A percentile compares a stretch with the other conserved stretches of the same genome.
These are phyloP conservation scores for Hedya salicella DNA, from an alignment of 2,888 invertebrate genomes.

Conservation along the genomic window DNA sequence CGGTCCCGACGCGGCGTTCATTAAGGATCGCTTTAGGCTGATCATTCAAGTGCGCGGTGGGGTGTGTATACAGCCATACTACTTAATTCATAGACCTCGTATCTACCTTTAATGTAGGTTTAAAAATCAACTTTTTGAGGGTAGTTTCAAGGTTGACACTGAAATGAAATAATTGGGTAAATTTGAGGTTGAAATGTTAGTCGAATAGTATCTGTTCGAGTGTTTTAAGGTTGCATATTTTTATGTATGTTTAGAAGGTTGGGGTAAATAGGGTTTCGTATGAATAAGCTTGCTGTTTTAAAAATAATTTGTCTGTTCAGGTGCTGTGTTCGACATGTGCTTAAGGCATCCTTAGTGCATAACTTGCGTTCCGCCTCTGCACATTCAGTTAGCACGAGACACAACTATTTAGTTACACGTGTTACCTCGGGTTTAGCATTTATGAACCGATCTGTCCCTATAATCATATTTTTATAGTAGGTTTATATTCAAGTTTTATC, in stretches of 20 bases:
- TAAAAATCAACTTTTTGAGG: neutral
- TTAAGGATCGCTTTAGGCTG: slow-evolving; percentile 79
- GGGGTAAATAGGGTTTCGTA: slow-evolving; percentile 15
- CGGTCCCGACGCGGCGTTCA: slow-evolving; percentile 74
- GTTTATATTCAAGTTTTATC: too few species aligned
- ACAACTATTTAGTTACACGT: too few species aligned
- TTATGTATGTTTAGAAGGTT: slow-evolving; percentile 13
- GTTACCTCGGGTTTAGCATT: too few species aligned
- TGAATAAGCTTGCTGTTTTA: slow-evolving; percentile 1
- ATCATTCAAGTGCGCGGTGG: slow-evolving; percentile 66
- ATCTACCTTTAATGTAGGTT: neutral
- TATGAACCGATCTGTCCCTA: too few species aligned
- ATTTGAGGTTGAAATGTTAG: slow-evolving; percentile 1
- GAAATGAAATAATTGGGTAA: neutral
- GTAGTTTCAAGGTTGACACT: neutral
- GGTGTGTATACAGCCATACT: slow-evolving; percentile 20
- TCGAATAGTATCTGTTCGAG: slow-evolving; percentile 21
- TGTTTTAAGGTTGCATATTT: slow-evolving; percentile 22
- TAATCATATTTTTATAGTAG: too few species aligned
- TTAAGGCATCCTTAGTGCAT: neutral
- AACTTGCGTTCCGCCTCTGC: neutral
- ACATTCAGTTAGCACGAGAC: too few species aligned
- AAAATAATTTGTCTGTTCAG: slow-evolving; percentile 12
- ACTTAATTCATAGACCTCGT: slow-evolving; percentile 17
- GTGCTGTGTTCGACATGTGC: neutral